These are phyloP conservation scores for Hippotragus niger DNA, from an alignment of 2,113 vertebrate genomes.

Conservation along the genomic window DNA sequence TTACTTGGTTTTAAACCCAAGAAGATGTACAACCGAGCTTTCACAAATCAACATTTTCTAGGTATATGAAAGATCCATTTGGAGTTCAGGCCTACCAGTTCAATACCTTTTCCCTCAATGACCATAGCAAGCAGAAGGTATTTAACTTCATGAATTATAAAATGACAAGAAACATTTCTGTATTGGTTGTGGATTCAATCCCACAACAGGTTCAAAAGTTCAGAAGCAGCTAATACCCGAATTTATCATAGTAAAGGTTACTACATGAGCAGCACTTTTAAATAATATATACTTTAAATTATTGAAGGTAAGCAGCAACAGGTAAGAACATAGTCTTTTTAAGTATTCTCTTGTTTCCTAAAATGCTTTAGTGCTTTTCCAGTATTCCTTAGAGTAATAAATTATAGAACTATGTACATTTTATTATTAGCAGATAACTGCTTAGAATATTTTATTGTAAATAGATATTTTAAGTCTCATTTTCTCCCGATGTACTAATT, in stretches of 20 bases:
- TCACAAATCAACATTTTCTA: constrained; percentile 80
- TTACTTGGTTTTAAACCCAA: constrained; percentile 70
- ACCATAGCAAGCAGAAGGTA: constrained; percentile 72
- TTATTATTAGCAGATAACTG: constrained; percentile 28
- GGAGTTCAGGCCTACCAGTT: constrained; percentile 68
- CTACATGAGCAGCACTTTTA: constrained; percentile 64
- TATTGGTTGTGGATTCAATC: constrained; percentile 69
- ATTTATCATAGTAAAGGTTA: constrained; percentile 65
- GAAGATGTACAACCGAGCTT: constrained; percentile 59
- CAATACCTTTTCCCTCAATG: constrained; percentile 74
- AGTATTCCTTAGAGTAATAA: constrained; percentile 45
- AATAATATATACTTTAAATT: constrained; percentile 72
- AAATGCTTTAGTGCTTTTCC: constrained; percentile 49
- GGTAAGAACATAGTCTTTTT: constrained; percentile 53
- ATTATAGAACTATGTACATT: constrained; percentile 13
- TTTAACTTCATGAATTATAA: constrained; percentile 80
- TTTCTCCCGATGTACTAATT: constrained; percentile 30
- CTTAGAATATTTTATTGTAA: background rate
- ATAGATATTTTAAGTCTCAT: background rate
- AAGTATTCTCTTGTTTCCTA: constrained; percentile 42
- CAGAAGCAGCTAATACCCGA: constrained; percentile 70
- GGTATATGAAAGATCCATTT: constrained; percentile 75
- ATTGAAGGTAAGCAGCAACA: constrained; percentile 65
- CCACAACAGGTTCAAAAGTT: constrained; percentile 82
- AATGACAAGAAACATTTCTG: constrained; percentile 74